A percentile compares a stretch with the other conserved stretches of the same genome.
Evolutionary conservation across 2,113 vertebrate genomes (phyloP).

Genomic region (Lepus europaeus): DNA sequence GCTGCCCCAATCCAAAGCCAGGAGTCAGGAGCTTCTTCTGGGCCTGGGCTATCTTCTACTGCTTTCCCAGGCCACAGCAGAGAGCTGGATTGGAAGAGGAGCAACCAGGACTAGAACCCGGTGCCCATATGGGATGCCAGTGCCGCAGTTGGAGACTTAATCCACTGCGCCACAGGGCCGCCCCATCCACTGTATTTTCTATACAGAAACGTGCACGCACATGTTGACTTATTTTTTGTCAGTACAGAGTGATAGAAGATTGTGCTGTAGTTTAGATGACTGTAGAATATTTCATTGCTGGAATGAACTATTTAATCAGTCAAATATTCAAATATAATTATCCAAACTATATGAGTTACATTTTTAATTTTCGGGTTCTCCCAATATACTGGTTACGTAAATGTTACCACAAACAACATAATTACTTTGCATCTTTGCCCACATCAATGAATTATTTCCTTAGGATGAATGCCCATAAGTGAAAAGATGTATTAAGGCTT

Average conservation of each 20-base stretch:
- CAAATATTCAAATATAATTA: background rate
- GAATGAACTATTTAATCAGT: constrained; percentile 17
- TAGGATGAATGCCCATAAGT: background rate
- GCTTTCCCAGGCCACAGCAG: too few relatives aligned
- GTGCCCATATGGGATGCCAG: too few relatives aligned
- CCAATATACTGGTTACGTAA: background rate
- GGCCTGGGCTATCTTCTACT: too few relatives aligned
- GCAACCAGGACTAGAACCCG: too few relatives aligned
- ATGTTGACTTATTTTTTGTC: background rate
- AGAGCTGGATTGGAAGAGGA: too few relatives aligned
- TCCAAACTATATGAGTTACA: constrained; percentile 10
- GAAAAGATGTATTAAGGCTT: background rate
- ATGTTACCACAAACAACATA: background rate
- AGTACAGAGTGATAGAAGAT: background rate
- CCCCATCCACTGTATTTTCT: background rate
- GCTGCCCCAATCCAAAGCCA: too few relatives aligned
- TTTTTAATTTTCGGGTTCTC: constrained; percentile 16
- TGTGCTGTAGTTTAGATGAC: background rate
- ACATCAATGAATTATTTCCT: constrained; percentile 1
- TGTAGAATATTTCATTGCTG: background rate
- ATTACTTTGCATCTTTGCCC: constrained; percentile 35
- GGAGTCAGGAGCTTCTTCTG: too few relatives aligned
- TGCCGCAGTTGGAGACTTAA: too few relatives aligned
- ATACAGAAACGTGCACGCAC: background rate
- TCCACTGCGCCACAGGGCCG: too few relatives aligned